Base-by-base conservation (phyloP, 2,797 vertebrate species). In the Acrocephalus scirpaceus region DNA sequence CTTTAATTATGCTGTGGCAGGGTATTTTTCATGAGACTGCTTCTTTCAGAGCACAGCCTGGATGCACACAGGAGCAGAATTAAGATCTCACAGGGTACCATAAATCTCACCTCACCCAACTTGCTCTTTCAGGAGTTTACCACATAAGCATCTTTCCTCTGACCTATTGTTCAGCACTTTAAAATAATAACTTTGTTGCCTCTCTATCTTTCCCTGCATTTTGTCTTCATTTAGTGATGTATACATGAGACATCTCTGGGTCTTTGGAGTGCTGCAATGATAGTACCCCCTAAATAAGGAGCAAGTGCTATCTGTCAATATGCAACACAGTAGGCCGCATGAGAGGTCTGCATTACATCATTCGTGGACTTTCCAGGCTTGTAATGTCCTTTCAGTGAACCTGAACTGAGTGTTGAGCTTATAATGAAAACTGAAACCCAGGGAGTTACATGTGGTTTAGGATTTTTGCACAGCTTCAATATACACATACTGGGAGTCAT, bases 341-440 rank as follows among this genome's bases (percentile, higher is more conserved):
- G 32, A 96, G 62, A 84, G 60, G 47, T 76, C 74, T 88, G 82
- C 42, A 85, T 94, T 88, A 95, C 93, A 90, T 96, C 94, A 92
- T 84, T 88, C 1, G 0, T 76, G 87, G 87, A 81, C 66, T 96
- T 97, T 79, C 90, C 64, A 96, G 67, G 56, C 73, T 92, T 94
- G 29, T 90, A 91, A 93, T 96, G 94, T 82, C 96, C 96, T 97
- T 94, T 96, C 91, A 77, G 60, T 97, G 96, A 96, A 96, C 96
- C 91, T 86, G 85, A 93, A 94, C 51, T 67, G 64, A 92, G 76
- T 67, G 48, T 90, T 95, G 83, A 85, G 88, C 76, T 91, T 96
- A 34, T 94, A 93, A 94, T 4, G 1, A 95, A 92, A 96, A 76
- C 89, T 86, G 90, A 97, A 96, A 95, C 93, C 76, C 34, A 18